Evolutionary conservation across 2,888 invertebrate genomes (phyloP).

Genomic region (Trichogramma dendrolimi): DNA sequence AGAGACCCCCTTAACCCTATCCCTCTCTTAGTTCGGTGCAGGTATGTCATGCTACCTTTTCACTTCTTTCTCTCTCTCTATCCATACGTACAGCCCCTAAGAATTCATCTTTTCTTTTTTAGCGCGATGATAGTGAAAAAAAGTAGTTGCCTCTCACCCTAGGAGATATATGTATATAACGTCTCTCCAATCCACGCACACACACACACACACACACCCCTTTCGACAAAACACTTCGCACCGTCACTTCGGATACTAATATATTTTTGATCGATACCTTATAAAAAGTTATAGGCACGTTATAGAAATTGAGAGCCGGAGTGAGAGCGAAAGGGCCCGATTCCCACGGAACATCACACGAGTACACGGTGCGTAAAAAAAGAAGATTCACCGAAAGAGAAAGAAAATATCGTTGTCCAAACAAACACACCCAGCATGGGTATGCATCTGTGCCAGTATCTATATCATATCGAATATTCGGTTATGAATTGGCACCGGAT

Average conservation of each 20-base stretch:
- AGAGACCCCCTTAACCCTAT: constrained; percentile 40
- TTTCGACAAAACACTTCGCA: constrained; percentile 49
- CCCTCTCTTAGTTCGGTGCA: constrained; percentile 16
- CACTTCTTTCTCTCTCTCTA: constrained; percentile 16
- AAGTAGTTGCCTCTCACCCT: constrained; percentile 30
- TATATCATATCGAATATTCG: no score
- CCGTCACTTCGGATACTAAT: constrained; percentile 52
- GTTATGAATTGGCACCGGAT: no score
- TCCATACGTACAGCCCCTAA: not conserved
- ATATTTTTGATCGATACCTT: constrained; percentile 52
- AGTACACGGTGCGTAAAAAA: not conserved
- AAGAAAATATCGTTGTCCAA: constrained; percentile 50
- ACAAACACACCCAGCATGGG: constrained; percentile 47
- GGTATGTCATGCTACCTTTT: constrained; percentile 35
- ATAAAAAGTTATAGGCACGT: constrained; percentile 26
- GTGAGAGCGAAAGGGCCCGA: constrained; percentile 25
- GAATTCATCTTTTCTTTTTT: constrained; percentile 9
- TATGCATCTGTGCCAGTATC: no score
- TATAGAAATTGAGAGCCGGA: not conserved
- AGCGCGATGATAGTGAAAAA: constrained; percentile 12
- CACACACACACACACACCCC: constrained; percentile 27
- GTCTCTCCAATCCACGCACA: not conserved
- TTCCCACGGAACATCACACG: constrained; percentile 43
- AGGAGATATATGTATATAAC: not conserved
- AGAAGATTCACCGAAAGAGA: constrained; percentile 20